Evolutionary conservation across 1,140 invertebrate species (phyloP).

Genomic region (Probaryconus sp.): DNA sequence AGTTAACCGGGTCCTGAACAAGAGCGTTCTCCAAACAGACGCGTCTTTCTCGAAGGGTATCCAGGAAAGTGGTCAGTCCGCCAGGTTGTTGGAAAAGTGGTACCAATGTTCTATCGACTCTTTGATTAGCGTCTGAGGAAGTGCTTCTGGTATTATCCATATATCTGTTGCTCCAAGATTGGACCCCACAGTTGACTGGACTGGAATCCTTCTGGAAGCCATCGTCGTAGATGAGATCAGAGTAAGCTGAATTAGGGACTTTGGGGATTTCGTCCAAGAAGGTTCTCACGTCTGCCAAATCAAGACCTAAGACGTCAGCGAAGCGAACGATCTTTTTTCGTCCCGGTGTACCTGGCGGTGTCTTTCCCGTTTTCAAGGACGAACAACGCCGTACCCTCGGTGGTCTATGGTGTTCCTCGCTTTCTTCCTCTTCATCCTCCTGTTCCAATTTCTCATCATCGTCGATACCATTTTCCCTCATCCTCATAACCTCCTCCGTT

Average conservation of each 20-base stretch:
- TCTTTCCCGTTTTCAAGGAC: constrained; percentile 93
- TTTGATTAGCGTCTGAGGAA: constrained; percentile 47
- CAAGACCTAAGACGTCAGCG: constrained; percentile 94
- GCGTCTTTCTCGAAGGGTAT: constrained; percentile 83
- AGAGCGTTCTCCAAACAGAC: constrained; percentile 92
- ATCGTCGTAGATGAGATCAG: constrained; percentile 82
- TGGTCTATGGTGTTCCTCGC: constrained; percentile 76
- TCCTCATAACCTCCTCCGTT: constrained; percentile 51
- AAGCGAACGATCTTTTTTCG: constrained; percentile 97
- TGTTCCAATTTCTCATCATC: constrained; percentile 70
- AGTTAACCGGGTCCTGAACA: constrained; percentile 83
- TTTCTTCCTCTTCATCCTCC: constrained; percentile 72
- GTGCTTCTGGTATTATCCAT: constrained; percentile 10
- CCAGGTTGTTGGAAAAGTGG: constrained; percentile 91
- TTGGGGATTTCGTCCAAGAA: constrained; percentile 93
- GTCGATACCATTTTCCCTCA: constrained; percentile 57
- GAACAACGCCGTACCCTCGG: constrained; percentile 87
- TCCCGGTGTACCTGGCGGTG: constrained; percentile 91
- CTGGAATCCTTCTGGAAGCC: constrained; percentile 70
- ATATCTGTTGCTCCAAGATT: constrained; percentile 52
- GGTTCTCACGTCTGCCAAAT: constrained; percentile 93
- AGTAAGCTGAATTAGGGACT: constrained; percentile 90
- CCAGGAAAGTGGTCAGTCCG: constrained; percentile 86
- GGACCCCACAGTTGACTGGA: constrained; percentile 30
- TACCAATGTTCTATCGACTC: constrained; percentile 80